A percentile compares a stretch with the other conserved stretches of the same genome.
Evolutionary conservation across 1,140 invertebrate species (phyloP).

Genomic region (Drosophila simulans): DNA sequence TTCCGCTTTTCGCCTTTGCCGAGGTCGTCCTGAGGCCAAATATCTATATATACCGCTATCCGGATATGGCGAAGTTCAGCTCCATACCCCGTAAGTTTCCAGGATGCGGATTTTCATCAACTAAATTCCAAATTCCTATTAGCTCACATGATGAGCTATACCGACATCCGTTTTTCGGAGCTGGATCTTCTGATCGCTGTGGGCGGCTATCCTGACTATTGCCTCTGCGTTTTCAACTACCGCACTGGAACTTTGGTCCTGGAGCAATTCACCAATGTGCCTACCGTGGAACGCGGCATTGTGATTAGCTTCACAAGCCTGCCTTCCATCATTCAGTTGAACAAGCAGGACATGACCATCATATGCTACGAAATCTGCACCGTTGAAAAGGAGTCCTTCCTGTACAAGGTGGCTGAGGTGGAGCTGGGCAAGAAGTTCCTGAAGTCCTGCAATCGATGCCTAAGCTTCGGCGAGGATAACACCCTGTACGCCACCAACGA

Average conservation of each 20-base stretch:
- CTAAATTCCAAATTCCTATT: not conserved
- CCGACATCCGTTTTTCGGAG: slow-evolving; percentile 59
- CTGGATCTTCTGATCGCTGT: slow-evolving; percentile 57
- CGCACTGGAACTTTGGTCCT: slow-evolving; percentile 48
- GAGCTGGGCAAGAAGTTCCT: slow-evolving; percentile 40
- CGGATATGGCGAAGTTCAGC: slow-evolving; percentile 57
- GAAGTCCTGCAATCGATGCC: slow-evolving; percentile 25
- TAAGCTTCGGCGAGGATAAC: slow-evolving; percentile 59
- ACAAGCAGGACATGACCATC: slow-evolving; percentile 51
- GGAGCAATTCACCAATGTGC: slow-evolving; percentile 26
- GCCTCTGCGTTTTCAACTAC: slow-evolving; percentile 62
- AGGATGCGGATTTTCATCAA: not conserved
- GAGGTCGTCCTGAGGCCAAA: slow-evolving; percentile 49
- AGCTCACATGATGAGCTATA: slow-evolving; percentile 31
- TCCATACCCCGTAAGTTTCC: slow-evolving; percentile 54
- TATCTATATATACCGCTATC: slow-evolving; percentile 70
- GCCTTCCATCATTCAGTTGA: slow-evolving; percentile 61
- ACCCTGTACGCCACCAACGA: slow-evolving; percentile 64
- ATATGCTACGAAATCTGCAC: slow-evolving; percentile 62
- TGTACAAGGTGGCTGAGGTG: slow-evolving; percentile 55
- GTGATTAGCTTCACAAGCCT: slow-evolving; percentile 8
- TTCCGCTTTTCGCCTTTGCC: slow-evolving; percentile 69
- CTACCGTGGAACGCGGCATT: slow-evolving; percentile 1
- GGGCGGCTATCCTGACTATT: slow-evolving; percentile 53
- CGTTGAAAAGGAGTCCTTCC: slow-evolving; percentile 48